Percentiles rank a stretch among this genome's conserved stretches.
Conservation (phyloP, 2,888 invertebrate species). For the Mystacides longicornis region DNA sequence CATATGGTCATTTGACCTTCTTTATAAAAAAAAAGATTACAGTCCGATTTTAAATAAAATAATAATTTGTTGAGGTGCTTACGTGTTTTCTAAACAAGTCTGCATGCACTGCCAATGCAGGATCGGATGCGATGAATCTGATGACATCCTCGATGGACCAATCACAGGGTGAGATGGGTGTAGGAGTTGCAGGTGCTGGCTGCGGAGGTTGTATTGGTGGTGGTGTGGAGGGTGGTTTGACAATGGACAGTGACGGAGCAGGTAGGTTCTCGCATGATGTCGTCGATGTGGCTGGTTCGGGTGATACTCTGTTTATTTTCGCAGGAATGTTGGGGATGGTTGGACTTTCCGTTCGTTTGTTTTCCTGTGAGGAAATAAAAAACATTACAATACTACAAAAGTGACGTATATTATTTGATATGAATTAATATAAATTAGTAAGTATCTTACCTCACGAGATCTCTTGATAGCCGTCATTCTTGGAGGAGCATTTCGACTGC, state of each 20-base stretch:
- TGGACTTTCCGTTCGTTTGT: slow-evolving; percentile 19
- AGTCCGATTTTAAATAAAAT: background rate
- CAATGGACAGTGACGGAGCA: slow-evolving; percentile 29
- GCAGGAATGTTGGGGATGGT: slow-evolving; percentile 26
- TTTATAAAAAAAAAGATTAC: no score
- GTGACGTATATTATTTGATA: background rate
- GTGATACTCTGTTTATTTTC: slow-evolving; percentile 42
- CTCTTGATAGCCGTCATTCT: slow-evolving; percentile 37
- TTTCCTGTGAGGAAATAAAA: slow-evolving; percentile 7
- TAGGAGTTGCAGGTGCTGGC: slow-evolving; percentile 37
- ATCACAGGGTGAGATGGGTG: slow-evolving; percentile 59
- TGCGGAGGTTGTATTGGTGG: slow-evolving; percentile 29
- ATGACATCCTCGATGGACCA: slow-evolving; percentile 97
- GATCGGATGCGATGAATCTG: slow-evolving; percentile 81
- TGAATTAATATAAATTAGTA: background rate
- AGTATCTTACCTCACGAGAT: slow-evolving; percentile 34
- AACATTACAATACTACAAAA: background rate
- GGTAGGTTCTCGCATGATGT: slow-evolving; percentile 37
- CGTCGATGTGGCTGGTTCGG: slow-evolving; percentile 64
- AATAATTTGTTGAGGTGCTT: no score
- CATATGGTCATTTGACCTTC: no score
- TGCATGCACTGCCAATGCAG: slow-evolving; percentile 76
- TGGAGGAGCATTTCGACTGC: slow-evolving; percentile 37
- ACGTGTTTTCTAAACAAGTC: slow-evolving; percentile 92
- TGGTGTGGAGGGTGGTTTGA: slow-evolving; percentile 33